Evolutionary conservation across 23 tunicate species (phyloP).

Genomic region (Clavelina lepadiformis): DNA sequence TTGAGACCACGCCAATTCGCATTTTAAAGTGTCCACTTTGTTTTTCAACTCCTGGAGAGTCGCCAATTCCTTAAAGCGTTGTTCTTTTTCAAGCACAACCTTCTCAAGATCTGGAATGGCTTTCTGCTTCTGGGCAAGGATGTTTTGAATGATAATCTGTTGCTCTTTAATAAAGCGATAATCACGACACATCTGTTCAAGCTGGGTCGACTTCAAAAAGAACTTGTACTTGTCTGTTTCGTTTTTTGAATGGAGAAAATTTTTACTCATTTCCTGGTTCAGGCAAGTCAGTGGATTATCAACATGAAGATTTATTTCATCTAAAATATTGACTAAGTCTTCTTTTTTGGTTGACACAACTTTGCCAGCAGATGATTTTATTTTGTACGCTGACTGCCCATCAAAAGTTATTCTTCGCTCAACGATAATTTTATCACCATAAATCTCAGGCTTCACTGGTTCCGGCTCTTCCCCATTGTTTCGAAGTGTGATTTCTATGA

Average conservation of each 20-base stretch:
- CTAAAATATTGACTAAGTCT: constrained; percentile 66
- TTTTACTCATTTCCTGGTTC: constrained; percentile 92
- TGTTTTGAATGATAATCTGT: constrained; percentile 28
- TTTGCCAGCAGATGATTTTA: constrained; percentile 59
- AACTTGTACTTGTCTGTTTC: constrained; percentile 89
- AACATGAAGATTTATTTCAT: constrained; percentile 76
- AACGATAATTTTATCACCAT: constrained; percentile 58
- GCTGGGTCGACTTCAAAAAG: constrained; percentile 78
- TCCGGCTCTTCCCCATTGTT: constrained; percentile 82
- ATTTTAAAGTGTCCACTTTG: constrained; percentile 46
- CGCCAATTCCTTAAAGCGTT: constrained; percentile 52
- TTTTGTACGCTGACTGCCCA: constrained; percentile 64
- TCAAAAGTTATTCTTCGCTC: constrained; percentile 61
- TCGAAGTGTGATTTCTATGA: constrained; percentile 63
- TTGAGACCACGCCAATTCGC: constrained; percentile 89
- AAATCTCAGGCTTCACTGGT: constrained; percentile 50
- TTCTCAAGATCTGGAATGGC: constrained; percentile 61
- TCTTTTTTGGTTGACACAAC: constrained; percentile 64
- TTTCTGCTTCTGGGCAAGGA: constrained; percentile 49
- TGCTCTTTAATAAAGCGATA: constrained; percentile 75
- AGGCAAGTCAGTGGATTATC: constrained; percentile 91
- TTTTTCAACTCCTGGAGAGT: constrained; percentile 63
- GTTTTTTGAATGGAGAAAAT: constrained; percentile 78
- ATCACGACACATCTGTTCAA: constrained; percentile 75
- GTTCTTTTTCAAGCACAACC: constrained; percentile 72